Conservation (phyloP, 2,113 vertebrate genomes). For the Mesembrinibis cayennensis region DNA sequence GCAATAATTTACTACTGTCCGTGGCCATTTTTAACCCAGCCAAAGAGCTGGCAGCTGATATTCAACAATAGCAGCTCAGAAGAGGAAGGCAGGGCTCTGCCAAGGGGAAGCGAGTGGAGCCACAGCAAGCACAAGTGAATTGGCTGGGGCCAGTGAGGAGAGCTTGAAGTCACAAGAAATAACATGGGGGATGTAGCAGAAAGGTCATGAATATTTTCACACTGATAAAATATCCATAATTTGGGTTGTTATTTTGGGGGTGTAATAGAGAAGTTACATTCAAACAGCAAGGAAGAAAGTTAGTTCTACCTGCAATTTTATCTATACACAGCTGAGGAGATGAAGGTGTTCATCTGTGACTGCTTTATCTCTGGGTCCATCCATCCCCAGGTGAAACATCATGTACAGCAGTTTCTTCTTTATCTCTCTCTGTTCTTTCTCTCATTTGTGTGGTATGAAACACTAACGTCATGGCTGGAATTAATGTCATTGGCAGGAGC, state of each 20-base stretch:
- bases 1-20: background rate
- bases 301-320: background rate
- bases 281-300: background rate
- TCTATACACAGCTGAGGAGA: background rate
- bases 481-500: background rate
- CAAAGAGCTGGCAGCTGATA: background rate
- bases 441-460: background rate
- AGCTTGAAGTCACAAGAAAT: background rate
- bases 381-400: background rate
- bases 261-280: background rate
- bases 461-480: background rate
- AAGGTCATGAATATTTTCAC: background rate
- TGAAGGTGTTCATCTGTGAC: background rate
- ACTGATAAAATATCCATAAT: background rate
- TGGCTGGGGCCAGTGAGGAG: fast-evolving
- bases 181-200: background rate
- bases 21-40: background rate
- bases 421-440: background rate
- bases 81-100: background rate
- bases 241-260: background rate
- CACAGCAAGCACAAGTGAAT: background rate
- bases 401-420: background rate
- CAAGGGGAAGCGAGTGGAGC: background rate
- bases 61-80: background rate
- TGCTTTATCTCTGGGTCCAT: background rate